phyloP scores from a whole-genome alignment of 2,797 vertebrate species.

The Coranthus polyacanthus region DNA sequence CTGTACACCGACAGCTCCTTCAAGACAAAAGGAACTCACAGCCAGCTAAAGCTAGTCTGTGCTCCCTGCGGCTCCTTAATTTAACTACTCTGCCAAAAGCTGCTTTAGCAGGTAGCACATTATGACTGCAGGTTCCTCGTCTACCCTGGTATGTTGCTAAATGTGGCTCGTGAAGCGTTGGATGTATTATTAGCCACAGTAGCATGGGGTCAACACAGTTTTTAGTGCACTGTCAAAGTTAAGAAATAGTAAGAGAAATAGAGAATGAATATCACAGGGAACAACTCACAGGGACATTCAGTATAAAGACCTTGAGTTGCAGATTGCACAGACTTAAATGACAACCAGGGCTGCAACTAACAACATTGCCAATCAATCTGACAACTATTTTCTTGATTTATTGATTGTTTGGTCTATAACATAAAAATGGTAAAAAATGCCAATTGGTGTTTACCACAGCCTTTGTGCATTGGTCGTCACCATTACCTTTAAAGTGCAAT shows the following conservation, averaged over 20 bases:
- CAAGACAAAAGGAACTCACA: background rate
- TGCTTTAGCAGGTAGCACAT: background rate
- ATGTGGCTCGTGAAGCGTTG: background rate
- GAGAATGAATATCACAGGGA: background rate
- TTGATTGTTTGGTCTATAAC: too few species aligned
- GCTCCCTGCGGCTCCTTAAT: background rate
- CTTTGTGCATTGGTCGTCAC: too few species aligned
- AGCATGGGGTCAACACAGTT: background rate
- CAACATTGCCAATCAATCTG: too few species aligned
- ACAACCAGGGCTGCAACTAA: too few species aligned
- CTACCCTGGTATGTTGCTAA: background rate
- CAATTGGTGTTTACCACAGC: too few species aligned
- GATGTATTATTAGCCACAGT: background rate
- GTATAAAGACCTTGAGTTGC: too few species aligned
- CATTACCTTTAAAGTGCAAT: too few species aligned
- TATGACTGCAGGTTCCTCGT: background rate
- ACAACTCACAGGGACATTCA: background rate
- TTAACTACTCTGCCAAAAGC: background rate
- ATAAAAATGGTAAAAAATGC: too few species aligned
- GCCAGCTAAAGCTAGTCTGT: background rate
- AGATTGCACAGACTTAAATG: too few species aligned
- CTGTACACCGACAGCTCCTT: slow-evolving; percentile 26
- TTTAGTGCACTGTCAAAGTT: background rate
- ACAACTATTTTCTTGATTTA: too few species aligned
- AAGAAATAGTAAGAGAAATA: too few species aligned